Evolutionary conservation across 2,888 invertebrate genomes (phyloP).

Genomic region (Pandemis cinnamomeana): DNA sequence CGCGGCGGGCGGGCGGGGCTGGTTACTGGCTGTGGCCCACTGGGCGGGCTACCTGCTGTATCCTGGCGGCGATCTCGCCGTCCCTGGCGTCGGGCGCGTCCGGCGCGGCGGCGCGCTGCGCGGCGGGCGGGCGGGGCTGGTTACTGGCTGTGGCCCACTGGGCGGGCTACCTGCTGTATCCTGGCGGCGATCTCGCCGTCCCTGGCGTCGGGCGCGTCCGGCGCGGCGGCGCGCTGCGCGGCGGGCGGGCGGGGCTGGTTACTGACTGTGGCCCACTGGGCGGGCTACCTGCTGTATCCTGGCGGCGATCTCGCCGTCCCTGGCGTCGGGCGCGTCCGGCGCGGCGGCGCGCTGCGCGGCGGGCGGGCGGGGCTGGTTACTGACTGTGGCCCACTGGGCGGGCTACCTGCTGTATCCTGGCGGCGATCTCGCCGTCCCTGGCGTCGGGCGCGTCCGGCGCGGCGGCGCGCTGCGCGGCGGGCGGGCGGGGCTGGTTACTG

Average conservation of each 20-base stretch:
- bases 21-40: too few species aligned
- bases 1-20: constrained; percentile 43
- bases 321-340: too few species aligned
- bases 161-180: constrained; percentile 64
- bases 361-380: background rate
- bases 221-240: constrained; percentile 51
- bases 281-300: too few species aligned
- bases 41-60: too few species aligned
- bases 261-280: too few species aligned
- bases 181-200: constrained; percentile 63
- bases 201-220: constrained; percentile 35
- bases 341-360: too few species aligned
- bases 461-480: constrained; percentile 50
- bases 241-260: constrained; percentile 43
- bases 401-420: constrained; percentile 68
- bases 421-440: constrained; percentile 60
- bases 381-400: constrained; percentile 54
- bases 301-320: too few species aligned
- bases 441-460: constrained; percentile 41
- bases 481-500: constrained; percentile 42
- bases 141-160: constrained; percentile 54
- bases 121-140: too few species aligned
- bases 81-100: too few species aligned
- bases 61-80: too few species aligned
- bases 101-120: too few species aligned